Percentiles rank a stretch among this genome's conserved stretches.
phyloP scores from a whole-genome alignment of 2,888 invertebrate genomes.

The Lithophane socia region DNA sequence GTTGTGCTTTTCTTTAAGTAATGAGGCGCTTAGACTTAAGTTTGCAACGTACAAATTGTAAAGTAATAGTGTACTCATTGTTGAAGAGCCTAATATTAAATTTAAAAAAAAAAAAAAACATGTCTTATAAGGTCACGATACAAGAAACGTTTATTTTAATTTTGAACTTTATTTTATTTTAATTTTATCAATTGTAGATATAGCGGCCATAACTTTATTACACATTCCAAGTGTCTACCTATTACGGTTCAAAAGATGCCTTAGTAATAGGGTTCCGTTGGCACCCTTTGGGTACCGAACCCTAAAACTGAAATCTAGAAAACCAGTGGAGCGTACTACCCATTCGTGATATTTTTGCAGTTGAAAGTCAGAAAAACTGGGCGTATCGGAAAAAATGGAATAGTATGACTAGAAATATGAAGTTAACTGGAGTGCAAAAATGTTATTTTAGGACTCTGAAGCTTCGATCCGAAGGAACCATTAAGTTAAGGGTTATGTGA shows the following conservation, averaged over 20 bases:
- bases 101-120: no score
- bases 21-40: no score
- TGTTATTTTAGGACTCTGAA: constrained; percentile 30
- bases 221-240: background rate
- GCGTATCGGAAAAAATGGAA: constrained; percentile 28
- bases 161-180: no score
- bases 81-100: no score
- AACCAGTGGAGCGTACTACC: constrained; percentile 30
- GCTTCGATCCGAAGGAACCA: background rate
- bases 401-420: constrained; percentile 17
- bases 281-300: background rate
- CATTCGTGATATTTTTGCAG: constrained; percentile 45
- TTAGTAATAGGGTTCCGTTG: background rate
- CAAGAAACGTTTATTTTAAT: no score
- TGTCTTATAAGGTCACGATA: no score
- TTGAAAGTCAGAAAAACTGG: constrained; percentile 34
- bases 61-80: no score
- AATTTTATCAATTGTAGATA: background rate
- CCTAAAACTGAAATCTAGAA: constrained; percentile 43
- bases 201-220: background rate
- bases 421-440: constrained; percentile 24
- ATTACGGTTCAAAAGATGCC: background rate
- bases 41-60: no score
- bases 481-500: constrained; percentile 15
- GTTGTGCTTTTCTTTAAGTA: no score